Evolutionary conservation across 2,113 vertebrate species (phyloP), one percentile per base, ranked within the genome.

Genomic region (Xiphophorus couchianus): DNA sequence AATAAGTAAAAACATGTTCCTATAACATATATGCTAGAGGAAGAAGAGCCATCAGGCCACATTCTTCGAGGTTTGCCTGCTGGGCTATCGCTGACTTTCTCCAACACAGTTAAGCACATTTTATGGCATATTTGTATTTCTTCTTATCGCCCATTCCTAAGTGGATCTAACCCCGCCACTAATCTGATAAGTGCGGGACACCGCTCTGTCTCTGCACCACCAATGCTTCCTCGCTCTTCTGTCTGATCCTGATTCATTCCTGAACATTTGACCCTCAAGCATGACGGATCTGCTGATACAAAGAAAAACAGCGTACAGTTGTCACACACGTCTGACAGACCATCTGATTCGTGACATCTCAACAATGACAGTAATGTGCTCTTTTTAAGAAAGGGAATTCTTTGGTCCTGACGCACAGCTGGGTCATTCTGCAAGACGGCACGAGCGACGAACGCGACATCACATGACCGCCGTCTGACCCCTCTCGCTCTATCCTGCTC

Each of bases 111-210:
- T 69, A 80, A 80, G 76, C 70, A 69, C 69, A 89, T 91, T 90
- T 87, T 80, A 84, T 82, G 68, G 78, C 72, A 66, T 88, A 86
- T 89, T 92, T 91, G 85, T 91, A 83, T 92, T 92, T 87, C 74
- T 89, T 81, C 79, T 85, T 86, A 88, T 86, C 87, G 69, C 64
- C 77, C 82, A 89, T 92, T 90, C 54, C 77, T 82, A 87, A 90
- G 76, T 85, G 74, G 37, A 89, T 86, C 84, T 89, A 86, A 86
- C 86, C 81, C 82, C 3, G 54, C 70, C 70, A 54, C 86, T 92
- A 91, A 92, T 90, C 90, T 88, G 92, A 94, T 92, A 91, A 94
- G n/a, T 64, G 81, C 76, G 89, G 91, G 90, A 91, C 91, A 92
- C 90, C 88, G 5, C 80, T 89, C 88, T 90, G 92, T 93, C 93